Percentiles rank a stretch among this genome's conserved stretches.
These are phyloP conservation scores for Drosophila ficusphila DNA, from an alignment of 1,140 invertebrate species.

Conservation along the genomic window DNA sequence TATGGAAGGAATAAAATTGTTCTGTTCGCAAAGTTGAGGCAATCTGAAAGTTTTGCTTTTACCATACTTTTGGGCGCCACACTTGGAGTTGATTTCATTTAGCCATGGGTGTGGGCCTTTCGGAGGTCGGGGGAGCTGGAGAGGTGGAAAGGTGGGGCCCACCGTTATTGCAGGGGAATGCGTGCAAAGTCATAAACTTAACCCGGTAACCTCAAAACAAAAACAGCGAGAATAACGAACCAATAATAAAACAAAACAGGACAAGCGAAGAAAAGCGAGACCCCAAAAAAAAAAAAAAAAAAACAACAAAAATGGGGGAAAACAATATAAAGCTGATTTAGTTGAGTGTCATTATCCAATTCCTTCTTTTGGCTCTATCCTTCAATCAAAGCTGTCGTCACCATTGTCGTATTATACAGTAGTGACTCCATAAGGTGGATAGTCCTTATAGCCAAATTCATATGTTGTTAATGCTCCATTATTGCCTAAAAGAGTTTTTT, in stretches of 20 bases:
- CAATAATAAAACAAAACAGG: slow-evolving; percentile 26
- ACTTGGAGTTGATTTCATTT: slow-evolving; percentile 34
- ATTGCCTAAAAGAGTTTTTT: too few relatives aligned
- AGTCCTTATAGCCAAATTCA: too few relatives aligned
- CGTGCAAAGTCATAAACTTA: slow-evolving; percentile 75
- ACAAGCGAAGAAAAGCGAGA: slow-evolving; percentile 1
- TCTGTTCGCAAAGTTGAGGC: slow-evolving; percentile 1
- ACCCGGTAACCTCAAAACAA: slow-evolving; percentile 68
- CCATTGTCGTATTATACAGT: slow-evolving; percentile 13
- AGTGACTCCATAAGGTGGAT: background rate
- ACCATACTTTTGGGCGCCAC: slow-evolving; percentile 36
- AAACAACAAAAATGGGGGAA: slow-evolving; percentile 6
- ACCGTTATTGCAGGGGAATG: slow-evolving; percentile 47
- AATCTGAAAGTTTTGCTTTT: slow-evolving; percentile 37
- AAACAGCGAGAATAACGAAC: slow-evolving; percentile 10
- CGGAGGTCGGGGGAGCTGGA: too few relatives aligned
- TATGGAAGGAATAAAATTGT: slow-evolving; percentile 17
- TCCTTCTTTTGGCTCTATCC: slow-evolving; percentile 19
- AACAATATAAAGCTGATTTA: slow-evolving; percentile 58
- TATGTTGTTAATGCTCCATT: too few relatives aligned
- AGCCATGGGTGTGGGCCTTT: slow-evolving; percentile 3
- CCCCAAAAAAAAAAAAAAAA: slow-evolving; percentile 8
- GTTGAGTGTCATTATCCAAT: slow-evolving; percentile 58
- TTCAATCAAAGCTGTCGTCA: slow-evolving; percentile 34
- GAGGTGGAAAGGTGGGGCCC: background rate